Evolutionary conservation across 2,797 vertebrate genomes (phyloP).

Genomic region (Pantherophis vulpinus): DNA sequence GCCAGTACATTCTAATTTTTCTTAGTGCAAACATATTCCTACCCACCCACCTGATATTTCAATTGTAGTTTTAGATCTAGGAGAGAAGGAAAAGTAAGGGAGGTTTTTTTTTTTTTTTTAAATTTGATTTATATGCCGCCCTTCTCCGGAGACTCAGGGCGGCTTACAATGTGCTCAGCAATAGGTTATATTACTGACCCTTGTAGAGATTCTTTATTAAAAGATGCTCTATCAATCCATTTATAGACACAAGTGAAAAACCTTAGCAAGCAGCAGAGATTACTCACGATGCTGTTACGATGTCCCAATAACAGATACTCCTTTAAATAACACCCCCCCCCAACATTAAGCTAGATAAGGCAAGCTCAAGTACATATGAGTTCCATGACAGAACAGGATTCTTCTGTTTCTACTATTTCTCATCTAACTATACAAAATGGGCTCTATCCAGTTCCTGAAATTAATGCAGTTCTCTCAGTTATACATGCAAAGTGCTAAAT

Average conservation of each 20-base stretch:
- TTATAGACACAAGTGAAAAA: neutral
- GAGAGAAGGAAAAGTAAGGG: neutral
- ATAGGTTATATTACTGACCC: neutral
- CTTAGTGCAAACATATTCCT: neutral
- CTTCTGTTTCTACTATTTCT: rapidly evolving
- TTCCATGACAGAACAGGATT: neutral
- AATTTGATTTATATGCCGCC: too few relatives aligned
- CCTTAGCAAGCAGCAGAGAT: neutral
- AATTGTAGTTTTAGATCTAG: neutral
- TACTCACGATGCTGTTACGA: neutral
- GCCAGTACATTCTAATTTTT: neutral
- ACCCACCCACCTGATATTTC: neutral
- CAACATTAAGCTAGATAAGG: neutral
- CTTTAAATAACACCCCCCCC: neutral
- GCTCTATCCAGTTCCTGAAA: neutral
- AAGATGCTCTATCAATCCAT: neutral
- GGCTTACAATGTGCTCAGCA: too few relatives aligned
- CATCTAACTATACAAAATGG: neutral
- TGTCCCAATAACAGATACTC: neutral
- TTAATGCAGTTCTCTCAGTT: neutral
- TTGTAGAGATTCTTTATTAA: neutral
- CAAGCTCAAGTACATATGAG: neutral
- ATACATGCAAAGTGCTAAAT: neutral
- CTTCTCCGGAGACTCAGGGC: too few relatives aligned
- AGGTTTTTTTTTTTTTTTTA: too few relatives aligned